Conservation (phyloP, 2,888 invertebrate species). For the Macaria notata region DNA sequence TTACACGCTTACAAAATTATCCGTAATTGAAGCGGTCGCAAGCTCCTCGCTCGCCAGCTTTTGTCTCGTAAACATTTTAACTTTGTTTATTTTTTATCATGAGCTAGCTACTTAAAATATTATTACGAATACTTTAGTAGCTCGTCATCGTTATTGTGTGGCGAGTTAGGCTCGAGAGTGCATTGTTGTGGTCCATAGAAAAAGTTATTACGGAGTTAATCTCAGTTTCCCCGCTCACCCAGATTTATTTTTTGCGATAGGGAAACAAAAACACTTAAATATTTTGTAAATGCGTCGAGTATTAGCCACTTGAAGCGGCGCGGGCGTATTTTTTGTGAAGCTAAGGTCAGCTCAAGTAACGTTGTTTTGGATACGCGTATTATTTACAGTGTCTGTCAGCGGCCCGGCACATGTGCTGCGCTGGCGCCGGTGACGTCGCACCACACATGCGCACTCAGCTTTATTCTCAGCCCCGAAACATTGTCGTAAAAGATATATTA, state of each 20-base stretch:
- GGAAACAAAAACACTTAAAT: conserved; percentile 17
- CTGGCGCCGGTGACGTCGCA: conserved; percentile 51
- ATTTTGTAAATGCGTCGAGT: conserved; percentile 16
- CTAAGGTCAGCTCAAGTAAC: conserved; percentile 53
- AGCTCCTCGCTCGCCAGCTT: conserved; percentile 42
- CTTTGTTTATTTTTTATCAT: conserved; percentile 24
- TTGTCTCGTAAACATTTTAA: conserved; percentile 39
- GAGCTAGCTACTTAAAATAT: conserved; percentile 16
- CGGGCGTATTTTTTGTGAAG: conserved; percentile 33
- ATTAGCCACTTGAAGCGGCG: conserved; percentile 32
- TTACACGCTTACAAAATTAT: conserved; percentile 59
- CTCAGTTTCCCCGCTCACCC: conserved; percentile 17
- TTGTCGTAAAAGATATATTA: conserved; percentile 39
- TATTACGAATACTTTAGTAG: conserved; percentile 12
- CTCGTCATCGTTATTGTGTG: conserved; percentile 16
- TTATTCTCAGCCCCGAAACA: conserved; percentile 42
- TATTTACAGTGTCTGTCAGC: conserved; percentile 55
- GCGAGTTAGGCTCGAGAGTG: conserved; percentile 1
- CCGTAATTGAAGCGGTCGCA: conserved; percentile 53
- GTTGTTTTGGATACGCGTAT: conserved; percentile 50
- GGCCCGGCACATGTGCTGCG: conserved; percentile 58
- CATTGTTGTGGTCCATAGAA: conserved; percentile 7
- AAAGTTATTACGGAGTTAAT: conserved; percentile 8
- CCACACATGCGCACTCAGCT: conserved; percentile 55
- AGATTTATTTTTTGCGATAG: conserved; percentile 16